These are phyloP conservation scores for Latrodectus elegans DNA, from an alignment of 2,888 invertebrate genomes.

Conservation along the genomic window DNA sequence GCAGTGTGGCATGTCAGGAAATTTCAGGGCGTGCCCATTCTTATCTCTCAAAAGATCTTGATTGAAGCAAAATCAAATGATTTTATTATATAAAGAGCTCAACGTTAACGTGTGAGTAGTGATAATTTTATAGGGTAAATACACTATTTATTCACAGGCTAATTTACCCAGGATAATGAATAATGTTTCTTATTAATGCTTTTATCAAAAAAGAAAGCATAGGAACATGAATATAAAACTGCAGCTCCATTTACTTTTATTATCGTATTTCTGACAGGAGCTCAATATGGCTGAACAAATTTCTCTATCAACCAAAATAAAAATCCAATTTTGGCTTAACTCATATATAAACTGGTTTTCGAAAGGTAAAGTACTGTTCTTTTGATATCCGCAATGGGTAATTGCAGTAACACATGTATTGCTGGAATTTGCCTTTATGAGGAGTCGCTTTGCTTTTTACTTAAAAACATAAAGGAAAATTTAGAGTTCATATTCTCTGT, in stretches of 20 bases:
- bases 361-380: not conserved
- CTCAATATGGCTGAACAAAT: constrained; percentile 25
- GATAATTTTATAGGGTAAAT: constrained; percentile 55
- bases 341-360: not conserved
- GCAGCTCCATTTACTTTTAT: not conserved
- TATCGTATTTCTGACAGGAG: not conserved
- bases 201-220: constrained; percentile 26
- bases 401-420: no score
- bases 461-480: no score
- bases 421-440: no score
- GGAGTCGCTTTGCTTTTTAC: no score
- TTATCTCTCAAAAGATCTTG: constrained; percentile 62
- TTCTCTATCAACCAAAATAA: constrained; percentile 10
- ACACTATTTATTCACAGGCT: constrained; percentile 50
- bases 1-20: constrained; percentile 47
- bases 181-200: constrained; percentile 30
- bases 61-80: constrained; percentile 62
- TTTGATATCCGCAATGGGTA: no score
- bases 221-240: constrained; percentile 55
- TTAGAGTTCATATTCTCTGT: no score
- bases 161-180: constrained; percentile 53
- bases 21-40: constrained; percentile 65
- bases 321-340: not conserved
- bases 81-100: constrained; percentile 58
- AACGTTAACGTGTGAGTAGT: constrained; percentile 31